Base-by-base conservation (phyloP, 2,113 vertebrate species). In the Rafetus swinhoei region DNA sequence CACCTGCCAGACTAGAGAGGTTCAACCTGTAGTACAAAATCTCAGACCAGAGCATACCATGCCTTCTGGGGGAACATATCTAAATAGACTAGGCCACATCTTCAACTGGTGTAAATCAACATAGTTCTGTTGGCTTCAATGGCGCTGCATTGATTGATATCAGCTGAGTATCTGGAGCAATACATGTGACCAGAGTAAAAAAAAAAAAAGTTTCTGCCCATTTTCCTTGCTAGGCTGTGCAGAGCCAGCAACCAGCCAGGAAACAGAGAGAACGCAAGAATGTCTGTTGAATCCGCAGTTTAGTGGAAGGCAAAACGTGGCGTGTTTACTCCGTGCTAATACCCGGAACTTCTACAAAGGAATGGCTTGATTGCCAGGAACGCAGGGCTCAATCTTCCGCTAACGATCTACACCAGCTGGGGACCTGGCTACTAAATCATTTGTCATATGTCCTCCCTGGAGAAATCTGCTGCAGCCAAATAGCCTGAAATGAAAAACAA, bases 401-500 rank as follows among this genome's bases (percentile, higher is more conserved):
- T 89, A 95, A 93, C 57, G 89, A 54, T 55, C 84, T 39, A 13
- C 19, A 25, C 50, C 72, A 79, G 77, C 84, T 74, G 55, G 60
- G 81, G 87, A 57, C 29, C 88, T 85, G 87, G 59, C 55, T 6
- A 1, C 81, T 82, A 56, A 1, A 3, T 21, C 85, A 74, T 59
- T 39, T 53, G 59, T 60, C 79, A 19, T 90, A 87, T 35, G 60
- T 93, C 90, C 81, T 74, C 79, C 93, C 85, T 74, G 69, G 79
- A 81, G 74, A 2, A 0, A 12, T 27, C 27, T 84, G 0, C 32
- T 80, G 56, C 35, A 4, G n/a, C 84, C 69, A 7, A 81, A 81
- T 69, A 0, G 4, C 39, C 90, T 82, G 80, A 91, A 95, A 96
- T 82, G 88, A 93, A 93, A 94, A 93, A 69, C 74, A 94, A 91